These are phyloP conservation scores for Dasyprocta punctata DNA, from an alignment of 2,113 vertebrate species.

Conservation along the genomic window DNA sequence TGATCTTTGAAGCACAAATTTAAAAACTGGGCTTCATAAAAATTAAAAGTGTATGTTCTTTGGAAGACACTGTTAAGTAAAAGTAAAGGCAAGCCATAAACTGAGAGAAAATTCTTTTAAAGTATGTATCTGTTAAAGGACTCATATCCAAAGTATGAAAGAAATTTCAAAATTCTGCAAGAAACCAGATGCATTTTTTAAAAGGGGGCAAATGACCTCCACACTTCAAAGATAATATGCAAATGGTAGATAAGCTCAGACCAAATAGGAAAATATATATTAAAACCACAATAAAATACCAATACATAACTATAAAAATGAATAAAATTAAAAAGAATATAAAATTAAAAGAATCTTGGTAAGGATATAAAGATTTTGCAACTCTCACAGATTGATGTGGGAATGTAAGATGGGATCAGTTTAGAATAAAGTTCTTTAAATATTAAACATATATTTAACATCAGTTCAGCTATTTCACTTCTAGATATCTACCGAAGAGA, in stretches of 20 bases:
- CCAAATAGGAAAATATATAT: not conserved
- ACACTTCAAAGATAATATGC: not conserved
- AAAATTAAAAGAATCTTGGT: not conserved
- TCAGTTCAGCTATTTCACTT: not conserved
- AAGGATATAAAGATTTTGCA: not conserved
- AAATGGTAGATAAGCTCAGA: not conserved
- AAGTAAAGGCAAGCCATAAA: not conserved
- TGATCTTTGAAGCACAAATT: not conserved
- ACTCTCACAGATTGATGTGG: not conserved
- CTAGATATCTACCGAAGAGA: not conserved
- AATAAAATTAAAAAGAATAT: not conserved
- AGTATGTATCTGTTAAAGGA: not conserved
- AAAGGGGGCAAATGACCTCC: not conserved
- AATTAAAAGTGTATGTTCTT: not conserved
- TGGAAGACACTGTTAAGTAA: not conserved
- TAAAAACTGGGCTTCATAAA: not conserved
- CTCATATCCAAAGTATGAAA: not conserved
- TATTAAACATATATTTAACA: not conserved
- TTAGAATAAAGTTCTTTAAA: not conserved
- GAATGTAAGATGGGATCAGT: not conserved
- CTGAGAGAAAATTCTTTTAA: not conserved
- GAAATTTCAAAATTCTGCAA: not conserved
- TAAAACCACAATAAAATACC: not conserved
- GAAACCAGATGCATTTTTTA: not conserved
- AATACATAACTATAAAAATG: not conserved